Percentiles rank a stretch among this genome's conserved stretches.
Conservation (phyloP, 2,888 invertebrate genomes). For the Lobophora halterata region DNA sequence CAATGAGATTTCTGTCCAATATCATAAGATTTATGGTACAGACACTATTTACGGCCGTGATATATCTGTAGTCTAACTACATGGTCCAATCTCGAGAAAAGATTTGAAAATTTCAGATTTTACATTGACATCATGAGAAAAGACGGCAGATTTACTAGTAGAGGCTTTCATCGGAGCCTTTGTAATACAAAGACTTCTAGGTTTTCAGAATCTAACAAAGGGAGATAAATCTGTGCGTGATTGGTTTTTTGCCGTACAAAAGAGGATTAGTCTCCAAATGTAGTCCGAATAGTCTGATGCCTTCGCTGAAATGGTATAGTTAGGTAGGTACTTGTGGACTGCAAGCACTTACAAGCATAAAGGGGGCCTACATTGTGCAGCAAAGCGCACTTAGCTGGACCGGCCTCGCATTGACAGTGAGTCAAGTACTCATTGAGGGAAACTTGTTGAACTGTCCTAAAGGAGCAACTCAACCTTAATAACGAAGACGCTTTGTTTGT, state of each 20-base stretch:
- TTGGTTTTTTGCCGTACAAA: too few relatives aligned
- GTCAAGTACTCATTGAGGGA: conserved; percentile 17
- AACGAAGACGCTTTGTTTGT: conserved; percentile 1
- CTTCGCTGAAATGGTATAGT: too few relatives aligned
- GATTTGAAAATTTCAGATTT: conserved; percentile 26
- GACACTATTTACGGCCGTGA: conserved; percentile 29
- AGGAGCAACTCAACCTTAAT: conserved; percentile 16
- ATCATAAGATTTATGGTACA: conserved; percentile 33
- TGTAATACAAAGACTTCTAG: too few relatives aligned
- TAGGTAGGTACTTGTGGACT: too few relatives aligned
- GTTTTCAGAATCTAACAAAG: too few relatives aligned
- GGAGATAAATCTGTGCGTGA: too few relatives aligned
- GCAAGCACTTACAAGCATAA: conserved; percentile 3
- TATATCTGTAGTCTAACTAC: conserved; percentile 29
- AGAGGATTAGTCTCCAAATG: too few relatives aligned
- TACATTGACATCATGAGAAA: conserved; percentile 22
- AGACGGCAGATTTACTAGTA: conserved; percentile 18
- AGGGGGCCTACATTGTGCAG: conserved; percentile 5
- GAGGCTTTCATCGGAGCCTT: conserved; percentile 9
- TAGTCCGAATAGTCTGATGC: too few relatives aligned
- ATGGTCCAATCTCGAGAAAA: conserved; percentile 20
- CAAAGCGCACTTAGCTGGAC: conserved; percentile 17
- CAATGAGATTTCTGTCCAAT: conserved; percentile 37
- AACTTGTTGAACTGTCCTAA: conserved; percentile 19
- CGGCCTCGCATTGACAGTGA: conserved; percentile 15